These are phyloP conservation scores for Epinotia nisella DNA, from an alignment of 2,888 invertebrate species.

Conservation along the genomic window DNA sequence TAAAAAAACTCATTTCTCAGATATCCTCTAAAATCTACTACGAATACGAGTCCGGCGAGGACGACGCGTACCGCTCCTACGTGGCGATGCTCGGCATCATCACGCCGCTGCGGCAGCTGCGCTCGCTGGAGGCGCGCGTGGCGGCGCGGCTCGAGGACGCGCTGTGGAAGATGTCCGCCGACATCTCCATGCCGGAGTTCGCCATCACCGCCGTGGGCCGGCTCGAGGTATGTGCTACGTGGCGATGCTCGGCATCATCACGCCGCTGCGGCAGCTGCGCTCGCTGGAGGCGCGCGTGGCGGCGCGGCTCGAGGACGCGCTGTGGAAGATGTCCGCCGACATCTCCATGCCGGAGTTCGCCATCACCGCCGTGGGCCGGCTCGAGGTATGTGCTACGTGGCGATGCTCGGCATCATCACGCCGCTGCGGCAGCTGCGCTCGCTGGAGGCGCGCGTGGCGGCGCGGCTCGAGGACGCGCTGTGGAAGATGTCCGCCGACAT, in stretches of 20 bases:
- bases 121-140: conserved; percentile 67
- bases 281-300: conserved; percentile 67
- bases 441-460: conserved; percentile 67
- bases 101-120: conserved; percentile 73
- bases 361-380: conserved; percentile 71
- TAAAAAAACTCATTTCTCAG: conserved; percentile 52
- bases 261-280: conserved; percentile 73
- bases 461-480: conserved; percentile 71
- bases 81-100: conserved; percentile 69
- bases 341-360: conserved; percentile 78
- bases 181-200: conserved; percentile 77
- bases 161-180: conserved; percentile 75
- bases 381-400: conserved; percentile 72
- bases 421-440: conserved; percentile 73
- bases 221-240: conserved; percentile 71
- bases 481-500: conserved; percentile 78
- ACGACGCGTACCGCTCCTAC: conserved; percentile 75
- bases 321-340: conserved; percentile 77
- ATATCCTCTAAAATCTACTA: conserved; percentile 76
- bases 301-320: conserved; percentile 70
- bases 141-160: conserved; percentile 72
- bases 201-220: conserved; percentile 72
- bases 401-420: conserved; percentile 69
- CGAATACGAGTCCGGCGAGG: conserved; percentile 73
- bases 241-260: conserved; percentile 69